Evolutionary conservation across 2,797 vertebrate species (phyloP).

Genomic region (Pteronotus mesoamericanus): DNA sequence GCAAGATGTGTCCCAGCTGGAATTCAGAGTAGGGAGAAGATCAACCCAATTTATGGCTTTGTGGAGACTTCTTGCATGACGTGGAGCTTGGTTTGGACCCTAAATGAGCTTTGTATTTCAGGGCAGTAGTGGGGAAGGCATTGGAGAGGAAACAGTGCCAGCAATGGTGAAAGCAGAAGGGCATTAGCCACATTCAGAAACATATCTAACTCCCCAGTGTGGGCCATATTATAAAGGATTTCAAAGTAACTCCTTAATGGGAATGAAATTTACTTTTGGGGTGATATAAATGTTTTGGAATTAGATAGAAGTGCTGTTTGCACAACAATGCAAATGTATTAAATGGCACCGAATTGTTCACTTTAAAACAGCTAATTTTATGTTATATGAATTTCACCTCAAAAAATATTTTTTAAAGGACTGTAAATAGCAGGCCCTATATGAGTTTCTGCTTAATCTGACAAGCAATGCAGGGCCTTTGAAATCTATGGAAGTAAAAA

Average conservation of each 20-base stretch:
- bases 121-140: background rate
- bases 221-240: background rate
- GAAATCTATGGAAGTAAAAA: background rate
- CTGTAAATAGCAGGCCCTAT: background rate
- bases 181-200: background rate
- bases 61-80: background rate
- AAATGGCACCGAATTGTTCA: background rate
- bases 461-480: background rate
- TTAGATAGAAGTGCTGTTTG: background rate
- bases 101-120: background rate
- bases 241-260: background rate
- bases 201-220: background rate
- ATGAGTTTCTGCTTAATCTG: background rate
- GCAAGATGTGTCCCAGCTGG: background rate
- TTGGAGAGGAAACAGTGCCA: background rate
- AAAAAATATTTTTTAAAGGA: background rate
- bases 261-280: background rate
- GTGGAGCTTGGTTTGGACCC: background rate
- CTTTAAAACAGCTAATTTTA: background rate
- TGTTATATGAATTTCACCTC: background rate
- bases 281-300: background rate
- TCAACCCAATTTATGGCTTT: background rate
- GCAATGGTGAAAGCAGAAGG: background rate
- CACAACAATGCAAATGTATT: background rate
- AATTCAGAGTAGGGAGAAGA: background rate